These are phyloP conservation scores for Danaus plexippus DNA, from an alignment of 1,140 invertebrate species.

Conservation along the genomic window DNA sequence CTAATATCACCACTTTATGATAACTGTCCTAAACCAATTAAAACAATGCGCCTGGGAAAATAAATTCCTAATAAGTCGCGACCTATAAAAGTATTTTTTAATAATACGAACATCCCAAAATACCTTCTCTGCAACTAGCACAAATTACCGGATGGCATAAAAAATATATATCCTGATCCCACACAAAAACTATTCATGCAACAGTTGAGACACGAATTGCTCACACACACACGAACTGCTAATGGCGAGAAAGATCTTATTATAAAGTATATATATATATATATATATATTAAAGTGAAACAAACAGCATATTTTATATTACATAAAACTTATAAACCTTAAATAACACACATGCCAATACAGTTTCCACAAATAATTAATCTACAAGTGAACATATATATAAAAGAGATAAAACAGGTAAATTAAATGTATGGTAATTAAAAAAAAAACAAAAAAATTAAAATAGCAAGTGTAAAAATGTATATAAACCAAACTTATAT, in stretches of 20 bases:
- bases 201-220: slow-evolving; percentile 14
- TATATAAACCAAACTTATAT: too few species aligned
- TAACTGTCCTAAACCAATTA: slow-evolving; percentile 19
- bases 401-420: too few species aligned
- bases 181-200: slow-evolving; percentile 20
- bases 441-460: too few species aligned
- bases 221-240: slow-evolving; percentile 7
- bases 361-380: too few species aligned
- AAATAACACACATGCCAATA: too few species aligned
- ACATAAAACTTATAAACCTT: too few species aligned
- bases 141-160: slow-evolving; percentile 19
- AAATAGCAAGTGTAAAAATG: too few species aligned
- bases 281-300: too few species aligned
- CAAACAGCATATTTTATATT: too few species aligned
- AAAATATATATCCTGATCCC: slow-evolving; percentile 25
- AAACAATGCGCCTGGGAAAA: slow-evolving; percentile 22
- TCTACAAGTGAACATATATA: too few species aligned
- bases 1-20: slow-evolving; percentile 9
- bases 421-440: too few species aligned
- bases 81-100: slow-evolving; percentile 20
- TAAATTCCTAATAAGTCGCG: slow-evolving; percentile 19
- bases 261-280: too few species aligned
- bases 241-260: slow-evolving; percentile 12
- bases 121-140: slow-evolving; percentile 17
- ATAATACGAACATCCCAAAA: slow-evolving; percentile 8